Evolutionary conservation across 2,888 invertebrate genomes (phyloP).

Genomic region (Petrolisthes manimaculis): DNA sequence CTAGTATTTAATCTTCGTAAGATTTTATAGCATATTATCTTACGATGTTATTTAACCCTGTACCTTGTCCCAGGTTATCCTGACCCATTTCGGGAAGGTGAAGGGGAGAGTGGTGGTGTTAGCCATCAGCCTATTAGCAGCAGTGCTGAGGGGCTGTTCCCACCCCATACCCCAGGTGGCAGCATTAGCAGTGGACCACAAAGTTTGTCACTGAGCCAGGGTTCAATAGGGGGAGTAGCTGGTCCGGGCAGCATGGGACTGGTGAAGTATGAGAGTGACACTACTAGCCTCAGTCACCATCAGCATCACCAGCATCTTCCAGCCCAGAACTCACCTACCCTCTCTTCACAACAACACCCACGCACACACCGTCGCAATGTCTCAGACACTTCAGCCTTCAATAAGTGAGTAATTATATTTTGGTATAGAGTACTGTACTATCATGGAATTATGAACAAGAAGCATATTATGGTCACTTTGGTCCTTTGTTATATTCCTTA

Average conservation of each 20-base stretch:
- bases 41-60: neutral
- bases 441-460: too few species aligned
- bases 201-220: slow-evolving; percentile 50
- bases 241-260: slow-evolving; percentile 40
- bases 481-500: too few species aligned
- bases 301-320: slow-evolving; percentile 52
- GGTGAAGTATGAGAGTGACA: slow-evolving; percentile 56
- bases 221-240: slow-evolving; percentile 44
- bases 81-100: slow-evolving; percentile 78
- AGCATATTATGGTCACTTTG: too few species aligned
- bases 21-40: neutral
- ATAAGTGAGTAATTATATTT: slow-evolving; percentile 75
- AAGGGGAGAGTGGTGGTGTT: slow-evolving; percentile 18
- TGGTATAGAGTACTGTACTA: too few species aligned
- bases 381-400: slow-evolving; percentile 86
- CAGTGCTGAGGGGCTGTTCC: slow-evolving; percentile 55
- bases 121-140: slow-evolving; percentile 31
- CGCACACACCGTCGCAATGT: slow-evolving; percentile 82
- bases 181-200: slow-evolving; percentile 49
- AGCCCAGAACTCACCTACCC: slow-evolving; percentile 41
- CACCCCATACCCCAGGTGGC: slow-evolving; percentile 34
- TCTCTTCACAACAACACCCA: slow-evolving; percentile 68
- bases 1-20: too few species aligned
- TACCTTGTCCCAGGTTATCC: slow-evolving; percentile 73
- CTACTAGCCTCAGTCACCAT: slow-evolving; percentile 68